Evolutionary conservation across 1,140 invertebrate genomes (phyloP).

Genomic region (Brachionus paranguensis): DNA sequence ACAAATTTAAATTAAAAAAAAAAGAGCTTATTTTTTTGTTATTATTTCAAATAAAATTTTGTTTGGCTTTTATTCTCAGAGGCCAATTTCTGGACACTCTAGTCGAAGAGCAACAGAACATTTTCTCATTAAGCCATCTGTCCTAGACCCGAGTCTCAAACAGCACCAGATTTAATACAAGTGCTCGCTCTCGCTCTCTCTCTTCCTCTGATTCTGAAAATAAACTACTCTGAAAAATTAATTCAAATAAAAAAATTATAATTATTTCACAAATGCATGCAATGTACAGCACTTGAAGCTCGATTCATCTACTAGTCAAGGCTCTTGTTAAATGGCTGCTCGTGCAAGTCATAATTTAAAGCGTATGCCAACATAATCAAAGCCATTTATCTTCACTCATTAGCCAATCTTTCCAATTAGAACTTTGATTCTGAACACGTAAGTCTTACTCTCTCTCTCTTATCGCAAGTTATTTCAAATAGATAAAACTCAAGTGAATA

Average conservation of each 20-base stretch:
- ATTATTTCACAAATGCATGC: background rate
- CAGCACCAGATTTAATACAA: background rate
- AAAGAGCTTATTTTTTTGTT: background rate
- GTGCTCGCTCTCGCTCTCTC: background rate
- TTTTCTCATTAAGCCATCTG: background rate
- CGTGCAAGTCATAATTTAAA: constrained; percentile 15
- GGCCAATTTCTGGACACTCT: background rate
- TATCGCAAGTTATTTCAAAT: background rate
- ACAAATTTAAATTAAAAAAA: background rate
- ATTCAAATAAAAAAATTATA: background rate
- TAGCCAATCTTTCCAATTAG: background rate
- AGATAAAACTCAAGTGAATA: background rate
- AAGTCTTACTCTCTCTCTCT: background rate
- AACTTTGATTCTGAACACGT: constrained; percentile 21
- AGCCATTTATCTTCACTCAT: background rate
- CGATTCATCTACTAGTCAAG: background rate
- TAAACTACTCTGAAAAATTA: no score
- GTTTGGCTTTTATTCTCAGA: background rate
- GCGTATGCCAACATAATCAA: background rate
- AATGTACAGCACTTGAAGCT: background rate
- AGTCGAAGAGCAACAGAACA: background rate
- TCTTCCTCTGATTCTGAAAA: background rate
- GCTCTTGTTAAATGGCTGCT: background rate
- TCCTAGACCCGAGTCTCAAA: background rate
- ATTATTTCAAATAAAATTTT: background rate